These are phyloP conservation scores for Melospiza georgiana DNA, from an alignment of 2,113 vertebrate genomes.

Conservation along the genomic window DNA sequence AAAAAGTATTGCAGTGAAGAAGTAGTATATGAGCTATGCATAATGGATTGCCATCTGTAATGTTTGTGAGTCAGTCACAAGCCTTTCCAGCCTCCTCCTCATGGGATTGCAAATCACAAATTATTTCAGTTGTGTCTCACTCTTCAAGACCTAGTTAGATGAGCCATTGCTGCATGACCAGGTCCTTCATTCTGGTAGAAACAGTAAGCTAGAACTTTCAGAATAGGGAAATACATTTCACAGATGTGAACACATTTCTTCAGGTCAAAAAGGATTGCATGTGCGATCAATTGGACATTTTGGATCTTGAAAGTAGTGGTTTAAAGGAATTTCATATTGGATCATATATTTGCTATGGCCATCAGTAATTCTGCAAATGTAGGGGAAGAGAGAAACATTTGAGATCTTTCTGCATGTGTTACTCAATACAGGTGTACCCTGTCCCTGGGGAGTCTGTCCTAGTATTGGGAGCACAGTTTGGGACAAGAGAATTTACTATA, in stretches of 20 bases:
- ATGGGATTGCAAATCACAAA: accelerated
- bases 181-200: neutral
- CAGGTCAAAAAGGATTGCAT: neutral
- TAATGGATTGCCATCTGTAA: neutral
- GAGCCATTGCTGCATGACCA: neutral
- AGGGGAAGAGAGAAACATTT: neutral
- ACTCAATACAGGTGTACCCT: neutral
- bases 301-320: neutral
- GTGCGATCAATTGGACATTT: neutral
- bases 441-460: neutral
- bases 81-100: neutral
- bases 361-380: neutral
- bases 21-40: neutral
- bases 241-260: neutral
- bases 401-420: neutral
- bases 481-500: neutral
- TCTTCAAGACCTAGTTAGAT: neutral
- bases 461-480: neutral
- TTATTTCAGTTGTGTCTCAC: neutral
- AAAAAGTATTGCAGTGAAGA: neutral
- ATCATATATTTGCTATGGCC: neutral
- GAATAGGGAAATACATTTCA: neutral
- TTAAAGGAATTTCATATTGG: neutral
- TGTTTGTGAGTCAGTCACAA: neutral
- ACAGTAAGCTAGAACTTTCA: neutral